These are phyloP conservation scores for Hippocampus zosterae DNA, from an alignment of 2,113 vertebrate genomes.

Conservation along the genomic window DNA sequence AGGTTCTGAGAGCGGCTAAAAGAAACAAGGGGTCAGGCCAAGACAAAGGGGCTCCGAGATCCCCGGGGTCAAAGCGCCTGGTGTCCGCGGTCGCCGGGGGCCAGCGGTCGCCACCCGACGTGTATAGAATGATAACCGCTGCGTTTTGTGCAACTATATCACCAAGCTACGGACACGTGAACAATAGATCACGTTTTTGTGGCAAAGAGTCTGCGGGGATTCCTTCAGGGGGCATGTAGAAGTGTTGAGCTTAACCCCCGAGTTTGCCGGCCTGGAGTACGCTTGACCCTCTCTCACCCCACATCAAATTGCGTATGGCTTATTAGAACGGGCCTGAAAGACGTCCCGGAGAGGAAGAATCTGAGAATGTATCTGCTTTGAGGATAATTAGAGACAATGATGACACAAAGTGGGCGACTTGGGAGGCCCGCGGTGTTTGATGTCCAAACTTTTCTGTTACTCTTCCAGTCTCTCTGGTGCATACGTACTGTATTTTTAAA, in stretches of 20 bases:
- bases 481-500: no score
- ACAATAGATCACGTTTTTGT: constrained; percentile 68
- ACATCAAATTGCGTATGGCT: constrained; percentile 43
- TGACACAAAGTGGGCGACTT: constrained; percentile 6
- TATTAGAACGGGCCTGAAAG: constrained; percentile 32
- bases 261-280: constrained; percentile 33
- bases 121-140: constrained; percentile 57
- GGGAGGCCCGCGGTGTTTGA: neutral
- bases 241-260: constrained; percentile 57
- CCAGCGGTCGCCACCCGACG: constrained; percentile 49
- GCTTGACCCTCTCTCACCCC: constrained; percentile 49
- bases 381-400: constrained; percentile 10
- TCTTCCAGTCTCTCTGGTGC: no score
- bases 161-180: constrained; percentile 64
- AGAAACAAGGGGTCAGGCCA: constrained; percentile 62
- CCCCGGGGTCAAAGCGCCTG: constrained; percentile 68
- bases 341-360: constrained; percentile 13
- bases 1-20: constrained; percentile 66
- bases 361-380: constrained; percentile 16
- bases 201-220: no score
- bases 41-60: constrained; percentile 69
- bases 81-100: constrained; percentile 66
- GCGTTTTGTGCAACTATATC: constrained; percentile 76
- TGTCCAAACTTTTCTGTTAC: no score
- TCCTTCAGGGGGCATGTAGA: constrained; percentile 53